Percentiles rank a stretch among this genome's conserved stretches.
phyloP scores from a whole-genome alignment of 2,797 vertebrate genomes.

The Rhinoraja longicauda region DNA sequence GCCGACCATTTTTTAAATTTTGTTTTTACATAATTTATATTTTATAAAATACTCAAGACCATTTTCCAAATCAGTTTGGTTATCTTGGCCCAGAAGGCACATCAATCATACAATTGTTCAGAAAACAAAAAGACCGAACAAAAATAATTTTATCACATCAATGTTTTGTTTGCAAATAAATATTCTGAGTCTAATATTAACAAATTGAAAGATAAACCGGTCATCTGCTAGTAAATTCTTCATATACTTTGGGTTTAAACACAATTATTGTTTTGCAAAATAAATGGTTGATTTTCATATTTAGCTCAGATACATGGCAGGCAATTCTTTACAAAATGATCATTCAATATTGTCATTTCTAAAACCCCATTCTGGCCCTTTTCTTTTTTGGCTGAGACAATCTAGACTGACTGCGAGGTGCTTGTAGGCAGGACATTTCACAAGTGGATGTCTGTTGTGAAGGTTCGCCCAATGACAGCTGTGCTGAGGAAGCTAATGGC shows the following conservation, averaged over 20 bases:
- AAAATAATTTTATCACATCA: neutral
- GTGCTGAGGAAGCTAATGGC: neutral
- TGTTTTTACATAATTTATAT: neutral
- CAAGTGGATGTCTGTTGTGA: neutral
- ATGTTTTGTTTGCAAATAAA: neutral
- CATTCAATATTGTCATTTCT: neutral
- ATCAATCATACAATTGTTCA: neutral
- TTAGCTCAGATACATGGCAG: neutral
- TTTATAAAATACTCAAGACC: neutral
- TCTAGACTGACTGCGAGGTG: neutral
- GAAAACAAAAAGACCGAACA: neutral
- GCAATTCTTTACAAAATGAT: neutral
- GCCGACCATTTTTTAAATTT: too few relatives aligned
- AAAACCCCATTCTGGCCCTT: slow-evolving; percentile 31
- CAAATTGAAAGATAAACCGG: neutral
- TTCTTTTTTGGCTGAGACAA: slow-evolving; percentile 22
- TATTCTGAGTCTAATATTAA: neutral
- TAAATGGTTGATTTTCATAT: neutral
- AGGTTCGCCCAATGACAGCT: neutral
- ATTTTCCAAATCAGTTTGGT: neutral
- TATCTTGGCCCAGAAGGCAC: neutral
- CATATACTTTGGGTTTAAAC: neutral
- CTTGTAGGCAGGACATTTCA: neutral
- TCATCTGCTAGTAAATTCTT: neutral
- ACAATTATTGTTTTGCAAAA: neutral